Conservation (phyloP, 92 coral and sea anemone species). For the Zoanthus solanderi region DNA sequence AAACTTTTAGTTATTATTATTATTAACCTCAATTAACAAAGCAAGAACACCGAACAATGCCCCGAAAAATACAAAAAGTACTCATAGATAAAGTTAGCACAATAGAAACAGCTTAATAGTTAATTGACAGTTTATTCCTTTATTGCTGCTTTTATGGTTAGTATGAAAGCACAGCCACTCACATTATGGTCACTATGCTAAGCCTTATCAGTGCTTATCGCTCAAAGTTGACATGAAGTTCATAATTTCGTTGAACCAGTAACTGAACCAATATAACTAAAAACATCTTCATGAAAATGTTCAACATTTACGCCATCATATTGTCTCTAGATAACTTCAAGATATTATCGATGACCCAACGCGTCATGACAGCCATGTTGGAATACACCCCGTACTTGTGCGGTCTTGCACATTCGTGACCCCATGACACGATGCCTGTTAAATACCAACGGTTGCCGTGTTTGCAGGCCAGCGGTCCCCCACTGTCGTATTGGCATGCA, state of each 20-base stretch:
- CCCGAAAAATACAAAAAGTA: no score
- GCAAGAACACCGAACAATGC: no score
- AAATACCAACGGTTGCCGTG: conserved; percentile 77
- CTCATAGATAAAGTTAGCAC: no score
- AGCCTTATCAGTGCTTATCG: no score
- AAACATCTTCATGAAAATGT: background rate
- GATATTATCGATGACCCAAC: conserved; percentile 73
- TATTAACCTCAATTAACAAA: no score
- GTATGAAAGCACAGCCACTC: no score
- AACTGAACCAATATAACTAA: no score
- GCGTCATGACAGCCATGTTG: conserved; percentile 82
- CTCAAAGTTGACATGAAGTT: background rate
- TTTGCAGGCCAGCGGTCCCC: conserved; percentile 89
- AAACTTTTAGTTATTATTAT: no score
- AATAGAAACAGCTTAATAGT: no score
- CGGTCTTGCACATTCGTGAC: conserved; percentile 89
- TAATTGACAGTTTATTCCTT: no score
- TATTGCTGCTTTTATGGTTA: no score
- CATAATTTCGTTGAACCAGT: background rate
- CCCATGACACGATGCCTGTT: conserved; percentile 95
- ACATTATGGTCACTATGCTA: no score
- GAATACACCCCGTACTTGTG: conserved; percentile 97
- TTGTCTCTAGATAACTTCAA: background rate
- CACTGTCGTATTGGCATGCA: conserved; percentile 97
- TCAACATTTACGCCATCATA: background rate